Conservation (phyloP, 1,140 invertebrate species). For the Eciton burchellii region DNA sequence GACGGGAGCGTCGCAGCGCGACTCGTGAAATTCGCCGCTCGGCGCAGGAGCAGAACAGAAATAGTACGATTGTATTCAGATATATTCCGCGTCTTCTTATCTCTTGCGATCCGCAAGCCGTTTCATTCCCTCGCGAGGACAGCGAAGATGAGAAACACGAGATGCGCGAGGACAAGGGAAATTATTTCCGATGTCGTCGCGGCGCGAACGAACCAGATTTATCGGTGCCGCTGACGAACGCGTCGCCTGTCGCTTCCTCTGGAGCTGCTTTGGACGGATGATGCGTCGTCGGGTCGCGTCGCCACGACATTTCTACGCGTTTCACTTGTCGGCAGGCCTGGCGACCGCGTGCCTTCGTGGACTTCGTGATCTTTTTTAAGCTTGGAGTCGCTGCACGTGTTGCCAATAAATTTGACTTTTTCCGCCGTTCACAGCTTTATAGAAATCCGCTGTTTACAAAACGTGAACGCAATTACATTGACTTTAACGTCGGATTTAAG, state of each 20-base stretch:
- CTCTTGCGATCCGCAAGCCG: conserved; percentile 25
- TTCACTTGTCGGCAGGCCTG: conserved; percentile 1
- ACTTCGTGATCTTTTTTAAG: conserved; percentile 27
- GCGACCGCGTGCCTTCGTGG: conserved; percentile 7
- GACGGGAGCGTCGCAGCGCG: not conserved
- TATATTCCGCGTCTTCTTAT: not conserved
- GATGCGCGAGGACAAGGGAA: not conserved
- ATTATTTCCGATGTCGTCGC: conserved; percentile 24
- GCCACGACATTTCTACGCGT: conserved; percentile 24
- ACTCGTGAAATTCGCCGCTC: conserved; percentile 19
- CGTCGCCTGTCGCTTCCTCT: not conserved
- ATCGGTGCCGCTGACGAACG: conserved; percentile 25
- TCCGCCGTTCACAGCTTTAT: too few species aligned
- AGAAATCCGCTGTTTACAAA: too few species aligned
- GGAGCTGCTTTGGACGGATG: conserved; percentile 15
- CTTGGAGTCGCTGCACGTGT: not conserved
- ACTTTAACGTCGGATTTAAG: too few species aligned
- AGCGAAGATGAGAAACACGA: not conserved
- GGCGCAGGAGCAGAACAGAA: not conserved
- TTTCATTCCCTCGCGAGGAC: not conserved
- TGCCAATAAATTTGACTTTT: not conserved
- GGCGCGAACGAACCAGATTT: conserved; percentile 14
- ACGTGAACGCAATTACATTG: too few species aligned
- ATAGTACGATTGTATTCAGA: conserved; percentile 14
- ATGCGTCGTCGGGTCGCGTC: conserved; percentile 1